These are phyloP conservation scores for Chiroxiphia lanceolata DNA, from an alignment of 2,797 vertebrate species.

Conservation along the genomic window DNA sequence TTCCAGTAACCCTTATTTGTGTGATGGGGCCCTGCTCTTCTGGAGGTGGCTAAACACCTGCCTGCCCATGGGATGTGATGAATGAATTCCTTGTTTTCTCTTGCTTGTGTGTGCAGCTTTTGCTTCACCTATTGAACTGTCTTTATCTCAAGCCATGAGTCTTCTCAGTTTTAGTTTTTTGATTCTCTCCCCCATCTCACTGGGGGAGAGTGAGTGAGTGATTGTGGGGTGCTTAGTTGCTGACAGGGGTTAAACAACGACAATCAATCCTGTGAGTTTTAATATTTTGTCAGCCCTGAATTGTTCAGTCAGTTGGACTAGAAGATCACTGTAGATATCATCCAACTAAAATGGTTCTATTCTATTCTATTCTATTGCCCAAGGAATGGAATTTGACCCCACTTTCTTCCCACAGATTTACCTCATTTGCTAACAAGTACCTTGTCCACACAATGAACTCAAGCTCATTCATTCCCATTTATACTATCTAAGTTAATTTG, in stretches of 20 bases:
- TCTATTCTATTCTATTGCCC: not conserved
- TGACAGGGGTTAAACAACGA: not conserved
- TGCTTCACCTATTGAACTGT: not conserved
- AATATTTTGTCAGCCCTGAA: not conserved
- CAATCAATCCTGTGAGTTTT: not conserved
- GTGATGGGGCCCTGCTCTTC: no score
- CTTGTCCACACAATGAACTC: not conserved
- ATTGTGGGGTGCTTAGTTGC: not conserved
- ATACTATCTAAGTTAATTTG: not conserved
- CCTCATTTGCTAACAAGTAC: not conserved
- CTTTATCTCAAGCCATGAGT: not conserved
- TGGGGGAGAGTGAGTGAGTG: rapidly evolving
- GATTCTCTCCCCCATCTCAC: not conserved
- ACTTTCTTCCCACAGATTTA: not conserved
- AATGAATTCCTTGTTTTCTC: not conserved
- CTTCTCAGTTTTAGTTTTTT: not conserved
- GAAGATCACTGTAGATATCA: not conserved
- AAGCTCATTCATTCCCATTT: not conserved
- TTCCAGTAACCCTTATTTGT: not conserved
- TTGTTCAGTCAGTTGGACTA: not conserved
- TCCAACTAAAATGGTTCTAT: not conserved
- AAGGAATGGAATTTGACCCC: not conserved
- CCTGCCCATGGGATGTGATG: not conserved
- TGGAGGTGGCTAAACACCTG: not conserved
- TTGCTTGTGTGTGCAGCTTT: not conserved